Percentiles rank a stretch among this genome's conserved stretches.
These are phyloP conservation scores for Drosophila atripex DNA, from an alignment of 2,888 invertebrate genomes.

Conservation along the genomic window DNA sequence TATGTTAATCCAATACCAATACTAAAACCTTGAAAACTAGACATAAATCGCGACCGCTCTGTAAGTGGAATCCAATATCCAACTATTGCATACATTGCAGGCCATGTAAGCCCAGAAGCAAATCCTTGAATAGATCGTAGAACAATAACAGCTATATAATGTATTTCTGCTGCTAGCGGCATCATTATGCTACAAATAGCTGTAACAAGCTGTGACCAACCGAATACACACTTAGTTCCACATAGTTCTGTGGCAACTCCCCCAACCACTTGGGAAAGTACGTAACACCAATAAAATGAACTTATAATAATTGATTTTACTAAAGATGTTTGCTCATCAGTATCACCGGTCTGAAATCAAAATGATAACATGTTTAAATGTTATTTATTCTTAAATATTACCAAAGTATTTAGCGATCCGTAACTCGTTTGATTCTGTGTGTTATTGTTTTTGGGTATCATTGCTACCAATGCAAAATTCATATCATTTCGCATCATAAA, in stretches of 20 bases:
- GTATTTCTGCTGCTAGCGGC: constrained; percentile 87
- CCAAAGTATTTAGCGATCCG: constrained; percentile 51
- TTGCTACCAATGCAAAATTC: constrained; percentile 89
- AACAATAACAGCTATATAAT: constrained; percentile 86
- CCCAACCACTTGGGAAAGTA: constrained; percentile 88
- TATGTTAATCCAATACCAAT: constrained; percentile 90
- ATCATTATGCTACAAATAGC: constrained; percentile 88
- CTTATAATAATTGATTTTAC: constrained; percentile 87
- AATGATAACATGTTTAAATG: constrained; percentile 2
- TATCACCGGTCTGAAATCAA: constrained; percentile 71
- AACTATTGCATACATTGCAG: constrained; percentile 90
- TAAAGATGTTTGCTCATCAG: constrained; percentile 81
- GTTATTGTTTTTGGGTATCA: constrained; percentile 84
- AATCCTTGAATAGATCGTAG: constrained; percentile 88
- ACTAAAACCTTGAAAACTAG: constrained; percentile 90
- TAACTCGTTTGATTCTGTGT: constrained; percentile 37
- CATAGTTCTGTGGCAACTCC: constrained; percentile 89
- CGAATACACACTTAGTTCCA: constrained; percentile 89
- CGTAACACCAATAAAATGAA: constrained; percentile 90
- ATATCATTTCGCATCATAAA: constrained; percentile 92
- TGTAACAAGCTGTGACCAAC: constrained; percentile 88
- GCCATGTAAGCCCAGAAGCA: constrained; percentile 90
- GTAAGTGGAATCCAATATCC: constrained; percentile 90
- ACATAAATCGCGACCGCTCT: constrained; percentile 90
- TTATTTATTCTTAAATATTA: constrained; percentile 41